phyloP scores from a whole-genome alignment of 2,113 vertebrate species.

The Stigmatopora argus region DNA sequence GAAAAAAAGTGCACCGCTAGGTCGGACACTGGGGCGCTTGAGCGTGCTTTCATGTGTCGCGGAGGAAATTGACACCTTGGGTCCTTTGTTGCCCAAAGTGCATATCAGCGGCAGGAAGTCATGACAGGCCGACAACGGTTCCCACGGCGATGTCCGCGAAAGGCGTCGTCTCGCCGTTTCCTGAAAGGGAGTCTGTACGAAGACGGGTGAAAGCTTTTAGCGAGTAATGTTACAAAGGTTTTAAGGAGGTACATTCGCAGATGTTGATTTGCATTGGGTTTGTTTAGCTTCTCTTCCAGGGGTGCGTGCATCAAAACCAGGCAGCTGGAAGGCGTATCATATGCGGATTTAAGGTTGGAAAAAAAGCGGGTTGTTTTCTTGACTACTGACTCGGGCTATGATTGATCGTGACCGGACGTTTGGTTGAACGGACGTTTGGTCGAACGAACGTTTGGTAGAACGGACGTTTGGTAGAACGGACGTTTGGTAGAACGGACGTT shows the following conservation, averaged over 20 bases:
- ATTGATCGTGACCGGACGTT: too few species aligned
- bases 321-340: slow-evolving; percentile 35
- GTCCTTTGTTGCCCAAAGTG: slow-evolving; percentile 6
- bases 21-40: neutral
- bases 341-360: slow-evolving; percentile 41
- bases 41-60: neutral
- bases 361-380: slow-evolving; percentile 32
- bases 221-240: neutral
- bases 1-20: neutral
- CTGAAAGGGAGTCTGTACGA: slow-evolving; percentile 9
- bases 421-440: too few species aligned
- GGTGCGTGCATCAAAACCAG: slow-evolving; percentile 16
- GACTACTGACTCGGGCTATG: slow-evolving; percentile 36
- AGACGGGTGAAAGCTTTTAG: neutral
- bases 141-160: slow-evolving; percentile 9
- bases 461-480: too few species aligned
- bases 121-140: slow-evolving; percentile 5
- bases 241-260: neutral
- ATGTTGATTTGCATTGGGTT: neutral
- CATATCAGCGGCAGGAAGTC: slow-evolving; percentile 30
- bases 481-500: too few species aligned
- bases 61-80: slow-evolving; percentile 1
- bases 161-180: slow-evolving; percentile 22
- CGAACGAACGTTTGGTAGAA: too few species aligned
- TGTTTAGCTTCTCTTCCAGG: neutral